Base-by-base conservation (phyloP, 23 tunicate species). In the Halocynthia roretzi region DNA sequence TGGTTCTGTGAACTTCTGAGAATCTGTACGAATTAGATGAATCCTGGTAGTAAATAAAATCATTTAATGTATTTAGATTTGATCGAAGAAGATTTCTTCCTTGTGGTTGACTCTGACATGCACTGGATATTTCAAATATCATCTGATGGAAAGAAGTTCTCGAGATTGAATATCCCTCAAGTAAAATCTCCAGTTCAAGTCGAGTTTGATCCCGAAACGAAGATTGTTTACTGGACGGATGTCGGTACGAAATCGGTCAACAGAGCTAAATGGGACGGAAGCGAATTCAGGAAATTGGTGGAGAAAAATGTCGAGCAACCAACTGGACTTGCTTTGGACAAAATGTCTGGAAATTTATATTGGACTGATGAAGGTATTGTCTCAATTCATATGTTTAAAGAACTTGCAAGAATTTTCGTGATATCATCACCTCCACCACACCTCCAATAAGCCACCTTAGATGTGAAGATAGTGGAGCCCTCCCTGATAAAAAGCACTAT, bases 301-400 rank as follows among this genome's bases (percentile, higher is more conserved):
- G 67, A 72, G 53, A 61, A 79, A 8, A 79, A 83, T 49, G 87
- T 88, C 23, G 81, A 62, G 18, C 87, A 88, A 50, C 95, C 95
- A 2, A 83, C 87, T 7, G 95, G 95, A 55, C 17, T 88, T 7
- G 84, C 95, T 0, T 71, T 88, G 5, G 95, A 88, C 66, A 62
- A 56, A 50, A 53, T 54, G 62, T 83, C 87, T 5, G 69, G 71
- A 66, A 88, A 88, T 58, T 52, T 88, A 10, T 88, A 88, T 67
- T 88, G 95, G 95, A 83, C 87, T 31, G 95, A 88, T 66, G 95
- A 88, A 79, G 95, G 89, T 84, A 62, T 12, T 55, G 2, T 40
- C 12, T 15, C 20, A 60, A 60, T 60, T 15, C 17, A 60, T 0
- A 31, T 31, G 44, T 31, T 31, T 4, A 31, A 31, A 31, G 4